Percentiles rank a stretch among this genome's conserved stretches.
Conservation (phyloP, 2,888 invertebrate genomes). For the Eupithecia inturbata region DNA sequence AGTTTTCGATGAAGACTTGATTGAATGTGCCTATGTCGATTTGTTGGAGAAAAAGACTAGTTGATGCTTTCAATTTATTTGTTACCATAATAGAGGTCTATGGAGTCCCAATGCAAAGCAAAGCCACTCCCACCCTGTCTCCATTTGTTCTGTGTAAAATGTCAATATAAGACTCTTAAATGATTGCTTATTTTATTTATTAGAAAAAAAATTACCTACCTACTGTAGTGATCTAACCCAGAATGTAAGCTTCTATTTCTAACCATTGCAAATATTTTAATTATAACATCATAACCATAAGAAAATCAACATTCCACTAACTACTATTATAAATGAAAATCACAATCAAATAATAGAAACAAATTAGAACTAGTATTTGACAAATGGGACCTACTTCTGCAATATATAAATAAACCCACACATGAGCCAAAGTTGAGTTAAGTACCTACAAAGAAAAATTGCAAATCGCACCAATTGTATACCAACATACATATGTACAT, state of each 20-base stretch:
- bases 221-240: neutral
- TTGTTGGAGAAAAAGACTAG: slow-evolving; percentile 71
- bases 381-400: no score
- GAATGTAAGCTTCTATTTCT: neutral
- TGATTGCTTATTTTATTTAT: neutral
- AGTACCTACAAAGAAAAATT: no score
- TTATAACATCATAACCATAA: no score
- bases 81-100: neutral
- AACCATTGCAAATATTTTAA: no score
- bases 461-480: no score
- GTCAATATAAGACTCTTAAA: neutral
- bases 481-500: no score
- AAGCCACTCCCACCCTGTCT: neutral
- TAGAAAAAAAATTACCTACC: neutral
- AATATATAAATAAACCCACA: no score
- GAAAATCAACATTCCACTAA: no score
- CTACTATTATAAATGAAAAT: no score
- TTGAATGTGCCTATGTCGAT: slow-evolving; percentile 91
- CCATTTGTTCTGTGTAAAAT: neutral
- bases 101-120: neutral
- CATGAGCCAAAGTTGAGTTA: no score
- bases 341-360: no score
- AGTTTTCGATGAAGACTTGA: slow-evolving; percentile 85
- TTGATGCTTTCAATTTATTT: neutral
- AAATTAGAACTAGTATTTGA: no score